Base-by-base conservation (phyloP, 2,797 vertebrate genomes). In the Nannoperca obscura region DNA sequence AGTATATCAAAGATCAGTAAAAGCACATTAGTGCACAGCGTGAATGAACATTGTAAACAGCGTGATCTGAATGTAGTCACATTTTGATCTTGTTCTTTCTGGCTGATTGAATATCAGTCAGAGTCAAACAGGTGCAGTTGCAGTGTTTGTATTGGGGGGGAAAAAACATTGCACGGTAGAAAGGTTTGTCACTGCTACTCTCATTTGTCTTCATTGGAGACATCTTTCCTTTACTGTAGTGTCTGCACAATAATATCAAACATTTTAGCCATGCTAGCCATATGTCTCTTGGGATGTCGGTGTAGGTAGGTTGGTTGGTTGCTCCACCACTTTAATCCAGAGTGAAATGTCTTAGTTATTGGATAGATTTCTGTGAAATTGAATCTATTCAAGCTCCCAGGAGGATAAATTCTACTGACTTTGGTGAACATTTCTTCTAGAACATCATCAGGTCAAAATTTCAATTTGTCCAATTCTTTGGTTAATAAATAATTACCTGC, bases 81-180 rank as follows among this genome's bases (percentile, higher is more conserved):
- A n/a, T 53, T 24, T 57, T 53, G 3, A 64, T 53, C 42, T 73
- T 3, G 17, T 69, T 67, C 30, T 57, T 69, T 32, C 70, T 32
- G 69, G 9, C 7, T 65, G 44, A 73, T 69, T 50, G 24, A 78
- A 30, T 74, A 61, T 64, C 71, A 71, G 38, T 17, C 7, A 20
- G 42, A 36, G 32, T 77, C 42, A 79, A 58, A 59, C 46, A 58
- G 22, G n/a, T 24, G 27, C 42, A n/a, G 30, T 61, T 64, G 67
- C 22, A 60, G 36, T 42, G 19, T 71, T 60, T 55, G 47, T 14
- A 78, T 64, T 65, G 34, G n/a, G 42, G 42, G 13, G 44, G n/a
- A 63, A 12, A 53, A 65, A 60, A 22, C 34, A 17, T 38, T 44
- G n/a, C n/a, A 22, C 4, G 42, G 20, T 47, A 0, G 19, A 65